Evolutionary conservation across 1,140 invertebrate species (phyloP), one percentile per base, ranked within the genome.

Genomic region (Probaryconus sp.): DNA sequence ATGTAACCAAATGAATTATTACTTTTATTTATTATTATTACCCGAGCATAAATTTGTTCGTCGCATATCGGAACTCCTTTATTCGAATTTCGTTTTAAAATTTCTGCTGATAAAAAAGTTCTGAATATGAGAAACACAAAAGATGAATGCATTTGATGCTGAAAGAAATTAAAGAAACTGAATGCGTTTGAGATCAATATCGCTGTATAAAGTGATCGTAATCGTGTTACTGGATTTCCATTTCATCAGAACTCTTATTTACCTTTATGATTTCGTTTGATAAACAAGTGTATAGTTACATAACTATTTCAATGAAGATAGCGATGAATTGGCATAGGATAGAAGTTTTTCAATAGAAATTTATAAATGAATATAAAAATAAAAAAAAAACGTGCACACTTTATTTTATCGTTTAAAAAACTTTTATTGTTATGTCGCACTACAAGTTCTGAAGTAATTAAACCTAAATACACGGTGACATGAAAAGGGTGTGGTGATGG

Each of bases 401-500:
- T n/a, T 24, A 24, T 24, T 24, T 24, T 24, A 24, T 24, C 7
- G 21, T 24, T n/a, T n/a, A n/a, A n/a, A n/a, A n/a, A n/a, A 37
- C 26, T 26, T 51, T 51, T 20, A 42, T 42, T 60, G 28, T 45
- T 61, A 11, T 31, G 20, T 24, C 16, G 28, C 10, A 35, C 18
- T 4, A 47, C 40, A 58, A 65, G 20, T 60, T 33, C 31, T 28
- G 11, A 21, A 58, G 33, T 58, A 63, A 75, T 58, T 50, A 69
- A 40, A 64, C 45, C 30, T 58, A 50, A 30, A 35, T 56, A 50
- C 37, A 58, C 30, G 51, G 71, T 42, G 40, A 48, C 40, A 60
- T 38, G 58, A 42, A 33, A 68, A 68, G 71, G 71, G 71, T 74
- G 71, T 77, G 75, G 79, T 75, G 79, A 79, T 79, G 69, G 77